Evolutionary conservation across 2,113 vertebrate species (phyloP).

Genomic region (Plecotus auritus): DNA sequence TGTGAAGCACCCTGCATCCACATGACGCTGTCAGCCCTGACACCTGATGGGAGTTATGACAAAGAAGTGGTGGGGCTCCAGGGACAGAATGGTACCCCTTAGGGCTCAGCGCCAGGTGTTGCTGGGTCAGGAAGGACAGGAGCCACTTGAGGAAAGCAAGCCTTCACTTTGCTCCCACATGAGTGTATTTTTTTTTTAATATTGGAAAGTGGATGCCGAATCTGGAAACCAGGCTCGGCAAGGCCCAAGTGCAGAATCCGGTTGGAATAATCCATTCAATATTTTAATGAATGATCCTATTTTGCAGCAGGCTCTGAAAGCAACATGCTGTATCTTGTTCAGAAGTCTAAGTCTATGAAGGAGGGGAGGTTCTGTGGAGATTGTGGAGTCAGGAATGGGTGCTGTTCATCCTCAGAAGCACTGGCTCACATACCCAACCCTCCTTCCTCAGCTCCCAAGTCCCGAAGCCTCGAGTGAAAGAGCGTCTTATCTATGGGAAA

Average conservation of each 20-base stretch:
- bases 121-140: background rate
- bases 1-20: background rate
- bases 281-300: slow-evolving; percentile 40
- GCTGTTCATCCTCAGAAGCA: background rate
- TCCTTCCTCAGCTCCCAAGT: background rate
- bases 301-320: slow-evolving; percentile 3
- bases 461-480: background rate
- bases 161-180: background rate
- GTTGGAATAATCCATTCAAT: background rate
- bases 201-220: background rate
- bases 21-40: background rate
- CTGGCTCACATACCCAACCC: background rate
- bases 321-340: background rate
- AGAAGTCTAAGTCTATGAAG: background rate
- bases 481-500: background rate
- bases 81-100: background rate
- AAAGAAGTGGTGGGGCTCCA: background rate
- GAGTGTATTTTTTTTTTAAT: background rate
- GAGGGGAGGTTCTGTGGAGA: background rate
- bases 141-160: background rate
- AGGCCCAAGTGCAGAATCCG: background rate
- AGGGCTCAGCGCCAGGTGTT: background rate
- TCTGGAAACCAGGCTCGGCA: background rate
- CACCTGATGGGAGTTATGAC: background rate
- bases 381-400: background rate